Base-by-base conservation (phyloP, 2,888 invertebrate species). In the Microctonus aethiopoides region DNA sequence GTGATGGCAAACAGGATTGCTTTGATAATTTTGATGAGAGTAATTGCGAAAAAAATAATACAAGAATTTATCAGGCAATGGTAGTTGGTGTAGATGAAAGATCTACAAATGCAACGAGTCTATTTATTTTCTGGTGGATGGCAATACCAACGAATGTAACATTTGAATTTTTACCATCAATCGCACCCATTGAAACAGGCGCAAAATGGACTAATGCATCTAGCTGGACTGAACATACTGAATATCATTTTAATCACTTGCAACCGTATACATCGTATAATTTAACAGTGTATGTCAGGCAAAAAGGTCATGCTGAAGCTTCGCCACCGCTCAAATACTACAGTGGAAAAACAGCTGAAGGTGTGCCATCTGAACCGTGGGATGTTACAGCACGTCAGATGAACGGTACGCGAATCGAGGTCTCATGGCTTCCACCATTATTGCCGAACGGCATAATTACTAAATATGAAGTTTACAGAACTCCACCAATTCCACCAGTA, bases 191-290 rank as follows among this genome's bases (percentile, higher is more conserved):
- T 0, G 83, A 81, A 5, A 75, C 80, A 3, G 83, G 85, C 2
- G 88, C 89, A 2, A 88, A 89, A 60, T 94, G 94, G 91, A 85
- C 78, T 1, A 91, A 91, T 80, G 87, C 88, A 34, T 87, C 87
- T 0, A 75, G 79, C 0, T 95, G 94, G 94, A 91, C 89, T 3
- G 88, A 89, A 29, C 89, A 90, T 4, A 89, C 88, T 29, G 88
- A 87, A 68, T 89, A 87, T 82, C 89, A 89, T 54, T 94, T 95
- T 79, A 89, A 87, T 0, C 84, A 89, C 65, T 87, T 95, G 59
- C 88, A 90, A 72, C 91, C 95, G 0, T 93, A 88, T 79, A 94
- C 94, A 0, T 87, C 88, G n/a, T 95, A 95, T 82, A 94, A 94
- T 76, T 89, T 95, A 71, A 95, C 94, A 0, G 92, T 95, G 63